These are phyloP conservation scores for Meiosimyza platycephala DNA, from an alignment of 2,888 invertebrate genomes.

Conservation along the genomic window DNA sequence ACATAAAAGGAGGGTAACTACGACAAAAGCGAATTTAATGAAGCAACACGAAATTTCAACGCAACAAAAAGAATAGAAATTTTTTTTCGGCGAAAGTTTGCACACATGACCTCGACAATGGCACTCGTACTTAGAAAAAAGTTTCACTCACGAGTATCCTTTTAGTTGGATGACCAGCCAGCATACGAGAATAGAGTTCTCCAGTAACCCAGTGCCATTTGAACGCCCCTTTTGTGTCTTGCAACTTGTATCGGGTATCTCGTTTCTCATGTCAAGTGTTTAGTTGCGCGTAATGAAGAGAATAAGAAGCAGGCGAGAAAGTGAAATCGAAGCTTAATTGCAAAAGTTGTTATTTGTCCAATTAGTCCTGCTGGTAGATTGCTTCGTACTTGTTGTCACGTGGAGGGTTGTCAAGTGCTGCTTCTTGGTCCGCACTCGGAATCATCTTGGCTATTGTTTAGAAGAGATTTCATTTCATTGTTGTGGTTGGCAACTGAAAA, in stretches of 20 bases:
- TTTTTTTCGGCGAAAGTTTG: not conserved
- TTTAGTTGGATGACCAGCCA: not conserved
- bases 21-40: slow-evolving; percentile 1
- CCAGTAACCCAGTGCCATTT: no score
- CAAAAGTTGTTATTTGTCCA: slow-evolving; percentile 20
- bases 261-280: no score
- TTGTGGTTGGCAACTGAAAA: no score
- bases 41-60: slow-evolving; percentile 10
- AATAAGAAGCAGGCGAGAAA: not conserved
- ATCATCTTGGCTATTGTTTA: no score
- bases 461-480: no score
- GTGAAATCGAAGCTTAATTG: slow-evolving; percentile 26
- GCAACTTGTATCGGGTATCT: no score
- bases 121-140: no score
- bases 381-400: not conserved
- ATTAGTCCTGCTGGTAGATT: slow-evolving; percentile 7
- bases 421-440: no score
- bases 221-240: no score
- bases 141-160: not conserved
- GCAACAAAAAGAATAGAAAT: not conserved
- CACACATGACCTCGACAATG: not conserved
- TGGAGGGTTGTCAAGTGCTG: not conserved
- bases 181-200: no score
- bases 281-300: no score
- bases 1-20: not conserved